phyloP scores from a whole-genome alignment of 2,113 vertebrate species.

The Petrocephalus microphthalmus region DNA sequence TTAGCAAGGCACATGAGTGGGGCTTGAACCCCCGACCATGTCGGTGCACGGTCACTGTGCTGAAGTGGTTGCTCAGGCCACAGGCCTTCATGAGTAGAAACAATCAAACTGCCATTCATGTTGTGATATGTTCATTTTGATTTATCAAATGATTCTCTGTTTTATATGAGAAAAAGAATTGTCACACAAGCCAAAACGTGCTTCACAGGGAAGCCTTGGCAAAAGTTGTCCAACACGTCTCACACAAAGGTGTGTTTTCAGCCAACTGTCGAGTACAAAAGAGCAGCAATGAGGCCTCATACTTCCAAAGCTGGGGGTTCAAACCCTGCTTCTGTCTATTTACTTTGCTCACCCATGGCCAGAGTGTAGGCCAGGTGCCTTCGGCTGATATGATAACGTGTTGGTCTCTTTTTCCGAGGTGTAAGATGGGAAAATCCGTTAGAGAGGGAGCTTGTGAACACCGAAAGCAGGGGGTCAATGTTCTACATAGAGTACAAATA shows the following conservation, averaged over 20 bases:
- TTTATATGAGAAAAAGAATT: background rate
- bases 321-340: background rate
- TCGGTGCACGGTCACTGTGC: no score
- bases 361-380: background rate
- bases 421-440: background rate
- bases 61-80: background rate
- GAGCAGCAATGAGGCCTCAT: background rate
- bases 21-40: background rate
- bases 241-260: background rate
- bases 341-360: background rate
- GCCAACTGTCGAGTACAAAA: background rate
- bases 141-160: background rate
- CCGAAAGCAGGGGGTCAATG: background rate
- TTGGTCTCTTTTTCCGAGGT: background rate
- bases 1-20: background rate
- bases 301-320: background rate
- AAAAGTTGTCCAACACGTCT: background rate
- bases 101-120: background rate
- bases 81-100: background rate
- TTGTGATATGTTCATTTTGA: background rate
- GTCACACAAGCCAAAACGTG: background rate
- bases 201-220: background rate
- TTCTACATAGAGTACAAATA: background rate
- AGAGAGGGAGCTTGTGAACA: background rate
- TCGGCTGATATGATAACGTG: background rate